Evolutionary conservation across 2,888 invertebrate species (phyloP).

Genomic region (Merodon equestris): DNA sequence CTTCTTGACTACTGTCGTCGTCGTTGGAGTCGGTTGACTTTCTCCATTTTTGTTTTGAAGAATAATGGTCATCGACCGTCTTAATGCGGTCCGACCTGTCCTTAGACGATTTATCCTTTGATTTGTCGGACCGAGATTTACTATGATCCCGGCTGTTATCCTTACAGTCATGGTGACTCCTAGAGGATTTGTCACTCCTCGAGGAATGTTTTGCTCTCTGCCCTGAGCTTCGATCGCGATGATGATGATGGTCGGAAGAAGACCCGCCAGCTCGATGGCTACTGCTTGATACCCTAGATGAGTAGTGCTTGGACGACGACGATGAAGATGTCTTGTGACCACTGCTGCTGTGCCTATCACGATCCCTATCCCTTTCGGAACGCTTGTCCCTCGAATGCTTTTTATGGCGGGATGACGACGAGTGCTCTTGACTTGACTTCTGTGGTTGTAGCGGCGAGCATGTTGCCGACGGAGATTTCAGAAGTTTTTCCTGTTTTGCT

Average conservation of each 20-base stretch:
- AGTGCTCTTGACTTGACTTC: constrained; percentile 41
- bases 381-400: constrained; percentile 71
- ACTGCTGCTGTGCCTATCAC: constrained; percentile 69
- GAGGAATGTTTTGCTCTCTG: constrained; percentile 64
- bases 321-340: constrained; percentile 55
- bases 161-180: constrained; percentile 78
- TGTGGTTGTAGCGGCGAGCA: constrained; percentile 28
- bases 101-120: constrained; percentile 70
- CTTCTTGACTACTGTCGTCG: constrained; percentile 80
- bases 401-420: constrained; percentile 73
- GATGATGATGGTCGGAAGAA: constrained; percentile 58
- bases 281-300: constrained; percentile 70
- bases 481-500: constrained; percentile 20
- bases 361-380: constrained; percentile 43
- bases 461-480: constrained; percentile 48
- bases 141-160: constrained; percentile 74
- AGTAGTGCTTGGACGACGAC: constrained; percentile 56
- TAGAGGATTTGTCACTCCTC: constrained; percentile 75
- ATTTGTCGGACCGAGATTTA: constrained; percentile 66
- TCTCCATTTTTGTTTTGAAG: constrained; percentile 83
- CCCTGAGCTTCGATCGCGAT: constrained; percentile 73
- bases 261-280: constrained; percentile 53
- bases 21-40: constrained; percentile 91
- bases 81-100: constrained; percentile 74
- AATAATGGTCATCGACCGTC: constrained; percentile 84